phyloP scores from a whole-genome alignment of 2,113 vertebrate genomes.

The Anguilla japonica region DNA sequence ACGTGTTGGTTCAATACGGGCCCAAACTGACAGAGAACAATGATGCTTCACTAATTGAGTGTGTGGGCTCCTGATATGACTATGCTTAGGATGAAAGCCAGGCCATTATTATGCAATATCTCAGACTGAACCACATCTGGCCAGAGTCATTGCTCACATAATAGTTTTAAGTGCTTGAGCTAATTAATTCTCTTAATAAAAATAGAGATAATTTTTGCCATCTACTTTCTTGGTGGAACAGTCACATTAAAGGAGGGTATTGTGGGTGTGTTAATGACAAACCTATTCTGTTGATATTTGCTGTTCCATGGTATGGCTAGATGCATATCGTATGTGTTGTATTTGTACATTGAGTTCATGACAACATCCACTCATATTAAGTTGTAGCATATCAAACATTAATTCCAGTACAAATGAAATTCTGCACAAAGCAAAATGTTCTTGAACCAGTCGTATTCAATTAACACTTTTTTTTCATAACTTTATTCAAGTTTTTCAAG shows the following conservation, averaged over 20 bases:
- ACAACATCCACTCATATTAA: not conserved
- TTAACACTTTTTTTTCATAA: too few species aligned
- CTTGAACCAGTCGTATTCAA: too few species aligned
- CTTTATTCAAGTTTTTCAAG: too few species aligned
- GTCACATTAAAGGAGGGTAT: not conserved
- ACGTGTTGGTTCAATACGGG: not conserved
- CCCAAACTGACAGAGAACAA: not conserved
- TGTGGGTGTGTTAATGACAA: not conserved
- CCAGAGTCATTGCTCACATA: not conserved
- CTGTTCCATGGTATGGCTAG: too few species aligned
- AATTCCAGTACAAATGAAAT: too few species aligned
- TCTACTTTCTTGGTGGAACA: not conserved
- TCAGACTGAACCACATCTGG: not conserved
- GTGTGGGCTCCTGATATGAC: too few species aligned
- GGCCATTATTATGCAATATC: not conserved
- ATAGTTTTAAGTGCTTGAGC: not conserved
- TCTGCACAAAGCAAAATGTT: too few species aligned
- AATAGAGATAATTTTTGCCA: not conserved
- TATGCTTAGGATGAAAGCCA: not conserved
- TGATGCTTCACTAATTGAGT: not conserved
- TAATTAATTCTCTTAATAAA: not conserved
- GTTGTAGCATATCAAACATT: too few species aligned
- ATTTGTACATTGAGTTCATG: too few species aligned
- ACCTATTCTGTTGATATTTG: not conserved
- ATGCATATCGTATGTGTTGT: too few species aligned